Conservation (phyloP, 2,888 invertebrate species). For the Tenthredo scrophulariae region DNA sequence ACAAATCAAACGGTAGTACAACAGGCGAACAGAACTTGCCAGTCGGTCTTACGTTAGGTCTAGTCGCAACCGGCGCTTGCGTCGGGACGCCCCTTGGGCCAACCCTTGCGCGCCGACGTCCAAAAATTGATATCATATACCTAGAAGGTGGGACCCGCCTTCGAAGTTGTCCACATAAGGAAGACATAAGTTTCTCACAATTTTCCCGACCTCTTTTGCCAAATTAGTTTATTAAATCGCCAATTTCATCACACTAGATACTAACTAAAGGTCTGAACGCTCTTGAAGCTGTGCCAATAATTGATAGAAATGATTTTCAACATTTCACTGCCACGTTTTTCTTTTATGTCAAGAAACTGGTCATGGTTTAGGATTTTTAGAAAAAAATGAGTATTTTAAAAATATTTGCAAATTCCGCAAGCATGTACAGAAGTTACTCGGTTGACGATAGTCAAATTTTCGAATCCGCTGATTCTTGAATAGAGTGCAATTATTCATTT, state of each 20-base stretch:
- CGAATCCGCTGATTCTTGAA: no score
- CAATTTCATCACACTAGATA: neutral
- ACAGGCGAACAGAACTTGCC: conserved; percentile 64
- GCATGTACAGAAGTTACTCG: no score
- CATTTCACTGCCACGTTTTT: neutral
- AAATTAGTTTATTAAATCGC: neutral
- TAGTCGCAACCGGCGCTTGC: conserved; percentile 37
- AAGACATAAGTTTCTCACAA: neutral
- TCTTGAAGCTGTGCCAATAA: neutral
- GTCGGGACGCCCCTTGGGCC: conserved; percentile 43
- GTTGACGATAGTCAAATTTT: no score
- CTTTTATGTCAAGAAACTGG: neutral
- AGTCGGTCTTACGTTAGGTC: conserved; percentile 12
- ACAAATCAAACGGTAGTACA: conserved; percentile 65
- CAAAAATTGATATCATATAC: neutral
- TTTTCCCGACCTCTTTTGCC: neutral
- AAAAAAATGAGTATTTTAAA: no score
- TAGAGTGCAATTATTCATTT: no score
- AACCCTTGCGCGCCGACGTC: conserved; percentile 38
- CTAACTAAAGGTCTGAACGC: neutral
- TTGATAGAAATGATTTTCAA: neutral
- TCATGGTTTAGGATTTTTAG: no score
- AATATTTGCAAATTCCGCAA: no score
- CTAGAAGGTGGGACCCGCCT: conserved; percentile 35
- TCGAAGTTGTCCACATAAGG: neutral